Base-by-base conservation (phyloP, 2,797 vertebrate genomes). In the Dromococcyx pavoninus region DNA sequence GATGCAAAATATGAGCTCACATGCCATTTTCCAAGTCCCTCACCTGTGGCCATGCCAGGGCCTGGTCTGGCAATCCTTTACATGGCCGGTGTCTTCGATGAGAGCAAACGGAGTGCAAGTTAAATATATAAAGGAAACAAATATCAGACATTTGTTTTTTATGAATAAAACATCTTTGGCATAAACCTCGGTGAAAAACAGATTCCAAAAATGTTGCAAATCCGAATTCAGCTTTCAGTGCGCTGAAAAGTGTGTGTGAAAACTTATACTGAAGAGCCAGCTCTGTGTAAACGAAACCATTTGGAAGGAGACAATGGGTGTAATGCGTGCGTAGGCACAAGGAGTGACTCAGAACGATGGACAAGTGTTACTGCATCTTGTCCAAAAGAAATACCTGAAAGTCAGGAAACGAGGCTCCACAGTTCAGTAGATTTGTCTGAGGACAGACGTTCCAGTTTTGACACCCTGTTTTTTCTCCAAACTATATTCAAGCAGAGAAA, bases 371-470 rank as follows among this genome's bases (percentile, higher is more conserved):
- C 92, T 93, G 97, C 97, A 88, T 91, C 96, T 96, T 69, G 85
- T 97, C 96, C 97, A 92, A 94, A 95, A 97, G 97, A 98, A 97
- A 97, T 98, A 97, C 97, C 97, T 98, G 98, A 96, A 97, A 97
- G 87, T 97, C 96, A 98, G 97, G 97, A 98, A 98, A 97, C 96
- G 94, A 87, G 43, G 92, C 96, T 97, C 93, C 72, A 57, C 73
- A 43, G 94, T 95, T 97, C 96, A 97, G 95, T 96, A 97, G 94
- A 97, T 96, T 93, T 92, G 85, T 96, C 92, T 96, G 96, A 96
- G 97, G 96, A 95, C 95, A 96, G 95, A 97, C 94, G 93, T 79
- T 91, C 94, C 95, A 95, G 57, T 95, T 97, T 97, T 91, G 96
- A 98, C 98, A 97, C 94, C 95, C 94, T 91, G 95, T 5, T 87